These are phyloP conservation scores for Plagiodera versicolora DNA, from an alignment of 2,888 invertebrate species.

Conservation along the genomic window DNA sequence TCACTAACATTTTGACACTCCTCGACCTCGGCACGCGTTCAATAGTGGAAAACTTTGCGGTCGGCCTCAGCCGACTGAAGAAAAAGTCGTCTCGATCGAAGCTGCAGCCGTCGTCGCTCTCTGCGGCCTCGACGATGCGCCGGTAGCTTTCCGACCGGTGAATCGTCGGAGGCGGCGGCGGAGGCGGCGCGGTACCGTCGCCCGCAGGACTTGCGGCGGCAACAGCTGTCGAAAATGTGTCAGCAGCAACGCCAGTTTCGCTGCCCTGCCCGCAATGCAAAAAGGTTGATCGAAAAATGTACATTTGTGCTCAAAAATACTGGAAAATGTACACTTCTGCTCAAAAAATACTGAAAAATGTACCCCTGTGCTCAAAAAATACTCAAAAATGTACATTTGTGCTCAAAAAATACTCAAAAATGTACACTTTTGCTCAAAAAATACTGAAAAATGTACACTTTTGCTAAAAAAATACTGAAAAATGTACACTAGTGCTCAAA, in stretches of 20 bases:
- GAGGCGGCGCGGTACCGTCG: conserved; percentile 34
- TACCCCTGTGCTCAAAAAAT: no score
- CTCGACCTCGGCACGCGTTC: conserved; percentile 50
- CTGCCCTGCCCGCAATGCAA: conserved; percentile 57
- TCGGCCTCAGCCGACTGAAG: conserved; percentile 52
- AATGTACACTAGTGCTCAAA: no score
- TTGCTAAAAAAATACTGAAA: no score
- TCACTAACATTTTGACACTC: conserved; percentile 51
- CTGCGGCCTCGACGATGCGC: conserved; percentile 52
- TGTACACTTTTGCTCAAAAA: no score
- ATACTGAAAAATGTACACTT: no score
- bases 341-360: no score
- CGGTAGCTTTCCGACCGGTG: conserved; percentile 58
- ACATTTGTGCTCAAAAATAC: conserved; percentile 44
- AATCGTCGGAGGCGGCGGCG: conserved; percentile 59
- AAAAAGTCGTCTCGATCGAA: conserved; percentile 42
- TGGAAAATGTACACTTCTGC: not conserved
- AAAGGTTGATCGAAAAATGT: conserved; percentile 3
- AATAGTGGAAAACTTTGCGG: conserved; percentile 52
- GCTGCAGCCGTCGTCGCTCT: conserved; percentile 38
- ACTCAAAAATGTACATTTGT: not conserved
- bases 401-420: not conserved
- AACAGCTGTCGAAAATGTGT: conserved; percentile 58
- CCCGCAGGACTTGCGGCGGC: conserved; percentile 46
- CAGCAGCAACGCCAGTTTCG: conserved; percentile 58